A percentile compares a stretch with the other conserved stretches of the same genome.
These are phyloP conservation scores for Caenorhabditis brenneri DNA, from an alignment of 1,140 invertebrate species.

Conservation along the genomic window DNA sequence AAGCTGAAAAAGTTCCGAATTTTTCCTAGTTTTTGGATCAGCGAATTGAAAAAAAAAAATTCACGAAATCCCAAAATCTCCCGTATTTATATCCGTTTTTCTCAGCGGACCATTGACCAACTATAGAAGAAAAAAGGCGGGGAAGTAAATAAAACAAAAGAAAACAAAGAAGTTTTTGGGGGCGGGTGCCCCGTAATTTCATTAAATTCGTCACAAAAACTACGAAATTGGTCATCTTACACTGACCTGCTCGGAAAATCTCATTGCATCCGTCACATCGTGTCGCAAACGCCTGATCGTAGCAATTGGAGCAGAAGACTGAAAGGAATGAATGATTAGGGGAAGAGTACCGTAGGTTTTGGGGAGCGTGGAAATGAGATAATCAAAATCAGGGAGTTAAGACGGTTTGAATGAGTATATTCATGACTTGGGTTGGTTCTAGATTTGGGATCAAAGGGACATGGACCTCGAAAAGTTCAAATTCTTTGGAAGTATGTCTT, in stretches of 20 bases:
- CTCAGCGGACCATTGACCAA: no score
- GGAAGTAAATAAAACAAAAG: neutral
- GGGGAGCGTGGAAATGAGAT: neutral
- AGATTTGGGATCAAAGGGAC: no score
- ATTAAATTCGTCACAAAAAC: neutral
- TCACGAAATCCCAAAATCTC: no score
- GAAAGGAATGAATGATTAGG: neutral
- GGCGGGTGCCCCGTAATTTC: neutral
- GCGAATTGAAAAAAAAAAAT: no score
- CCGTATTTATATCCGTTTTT: no score
- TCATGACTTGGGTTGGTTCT: no score
- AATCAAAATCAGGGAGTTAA: no score
- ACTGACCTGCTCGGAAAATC: constrained; percentile 94
- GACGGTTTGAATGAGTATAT: no score
- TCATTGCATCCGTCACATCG: constrained; percentile 97
- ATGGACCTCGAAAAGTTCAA: no score
- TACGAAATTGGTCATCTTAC: neutral
- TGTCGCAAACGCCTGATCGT: constrained; percentile 96
- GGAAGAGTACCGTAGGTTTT: neutral
- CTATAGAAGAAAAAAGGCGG: neutral
- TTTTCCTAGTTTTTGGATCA: no score
- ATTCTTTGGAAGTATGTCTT: no score
- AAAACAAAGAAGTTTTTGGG: neutral
- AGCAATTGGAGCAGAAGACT: constrained; percentile 97
- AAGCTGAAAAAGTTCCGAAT: no score